Base-by-base conservation (phyloP, 2,113 vertebrate genomes). In the Phycodurus eques region DNA sequence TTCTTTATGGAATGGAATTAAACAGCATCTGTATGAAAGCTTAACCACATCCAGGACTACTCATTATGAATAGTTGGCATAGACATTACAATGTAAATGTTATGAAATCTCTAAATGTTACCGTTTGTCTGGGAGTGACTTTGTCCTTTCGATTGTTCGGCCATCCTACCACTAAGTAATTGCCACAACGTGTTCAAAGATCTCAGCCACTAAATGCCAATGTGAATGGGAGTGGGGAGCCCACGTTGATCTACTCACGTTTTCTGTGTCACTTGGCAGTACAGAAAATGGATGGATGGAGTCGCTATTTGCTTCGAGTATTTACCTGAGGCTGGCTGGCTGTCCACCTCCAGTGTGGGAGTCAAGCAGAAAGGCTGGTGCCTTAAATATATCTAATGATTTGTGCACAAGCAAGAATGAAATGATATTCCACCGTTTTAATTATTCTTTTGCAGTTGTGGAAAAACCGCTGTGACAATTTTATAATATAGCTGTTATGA, bases 331-430 rank as follows among this genome's bases (percentile, higher is more conserved):
- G 33, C 62, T 61, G 68, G 35, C 4, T 0, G 1, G 53, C 59
- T 63, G 57, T 66, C 57, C 1, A 7, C 72, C 65, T 74, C 47
- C 54, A 14, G 1, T 27, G 66, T 77, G 65, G 67, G 70, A 70
- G 75, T 78, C 22, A 22, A 73, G 57, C 5, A 0, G 8, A 74
- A 66, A 54, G 1, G 57, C 49, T 49, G 67, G 11, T 57, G 67
- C 27, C 47, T 71, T 61, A 49, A 74, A 78, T 67, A 39, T 35
- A 74, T 42, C 31, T 71, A 49, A 72, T 61, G 27, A 57, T 70
- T 74, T 67, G 9, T 62, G 14, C 22, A 63, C 46, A 63, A 62
- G 35, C 31, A 54, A 56, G 19, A 7, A 12, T 54, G 5, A 3
- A 70, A 20, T 31, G 9, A 67, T 15, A 7, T 64, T 59, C 3